Evolutionary conservation across 2,888 invertebrate species (phyloP).

Genomic region (Calameuta idolon): DNA sequence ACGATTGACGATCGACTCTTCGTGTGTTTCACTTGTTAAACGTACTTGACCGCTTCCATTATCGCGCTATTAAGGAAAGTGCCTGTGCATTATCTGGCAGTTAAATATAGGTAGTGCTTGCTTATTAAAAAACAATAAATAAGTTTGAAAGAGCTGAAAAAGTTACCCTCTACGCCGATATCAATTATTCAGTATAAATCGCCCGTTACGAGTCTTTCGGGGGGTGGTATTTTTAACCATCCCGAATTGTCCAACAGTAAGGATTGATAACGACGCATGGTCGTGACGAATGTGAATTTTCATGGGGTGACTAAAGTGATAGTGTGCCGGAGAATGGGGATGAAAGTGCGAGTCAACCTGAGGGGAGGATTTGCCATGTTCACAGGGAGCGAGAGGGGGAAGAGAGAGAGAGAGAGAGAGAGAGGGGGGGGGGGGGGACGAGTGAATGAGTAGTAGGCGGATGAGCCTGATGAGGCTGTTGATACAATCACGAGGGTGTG

Average conservation of each 20-base stretch:
- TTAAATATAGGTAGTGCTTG: not conserved
- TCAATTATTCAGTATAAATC: not conserved
- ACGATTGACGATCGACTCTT: not conserved
- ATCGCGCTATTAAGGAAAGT: not conserved
- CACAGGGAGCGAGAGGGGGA: not conserved
- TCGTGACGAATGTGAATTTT: not conserved
- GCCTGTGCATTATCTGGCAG: slow-evolving; percentile 7
- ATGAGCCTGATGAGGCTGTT: slow-evolving; percentile 64
- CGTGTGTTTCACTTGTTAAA: not conserved
- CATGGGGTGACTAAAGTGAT: not conserved
- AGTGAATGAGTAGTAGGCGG: slow-evolving; percentile 25
- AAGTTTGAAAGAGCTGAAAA: not conserved
- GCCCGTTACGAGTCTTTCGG: not conserved
- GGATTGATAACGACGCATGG: not conserved
- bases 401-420: slow-evolving; percentile 14
- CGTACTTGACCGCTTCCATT: not conserved
- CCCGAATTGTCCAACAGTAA: not conserved
- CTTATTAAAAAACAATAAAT: no score
- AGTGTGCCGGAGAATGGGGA: slow-evolving; percentile 10
- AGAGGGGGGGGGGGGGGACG: slow-evolving; percentile 11
- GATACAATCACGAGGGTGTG: slow-evolving; percentile 55
- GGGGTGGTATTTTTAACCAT: not conserved
- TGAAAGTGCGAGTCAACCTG: slow-evolving; percentile 20
- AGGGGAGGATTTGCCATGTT: slow-evolving; percentile 4
- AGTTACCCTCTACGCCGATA: not conserved